Percentiles rank a stretch among this genome's conserved stretches.
Conservation (phyloP, 2,797 vertebrate species). For the Sebastes wilsoni region DNA sequence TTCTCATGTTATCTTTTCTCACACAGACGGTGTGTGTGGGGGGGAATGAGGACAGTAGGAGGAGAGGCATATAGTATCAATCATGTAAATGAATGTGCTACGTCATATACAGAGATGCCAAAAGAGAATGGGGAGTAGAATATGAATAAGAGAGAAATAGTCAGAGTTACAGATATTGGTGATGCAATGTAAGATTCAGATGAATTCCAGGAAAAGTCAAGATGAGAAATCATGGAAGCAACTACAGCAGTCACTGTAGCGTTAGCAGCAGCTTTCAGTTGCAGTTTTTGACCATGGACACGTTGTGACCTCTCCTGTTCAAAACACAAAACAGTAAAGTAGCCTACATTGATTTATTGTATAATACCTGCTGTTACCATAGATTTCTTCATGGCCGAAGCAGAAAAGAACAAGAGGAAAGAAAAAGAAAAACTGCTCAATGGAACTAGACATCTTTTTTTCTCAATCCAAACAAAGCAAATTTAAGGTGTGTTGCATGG, state of each 20-base stretch:
- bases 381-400: not conserved
- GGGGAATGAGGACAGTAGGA: not conserved
- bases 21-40: not conserved
- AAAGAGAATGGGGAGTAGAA: not conserved
- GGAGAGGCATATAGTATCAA: conserved; percentile 6
- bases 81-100: conserved; percentile 16
- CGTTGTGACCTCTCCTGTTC: not conserved
- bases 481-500: not conserved
- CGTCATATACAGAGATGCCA: not conserved
- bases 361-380: not conserved
- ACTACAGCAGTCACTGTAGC: not conserved
- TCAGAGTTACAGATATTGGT: not conserved
- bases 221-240: not conserved
- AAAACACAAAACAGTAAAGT: not conserved
- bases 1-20: conserved; percentile 2
- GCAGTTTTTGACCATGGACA: not conserved
- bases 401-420: not conserved
- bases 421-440: not conserved
- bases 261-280: not conserved
- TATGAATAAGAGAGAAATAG: not conserved
- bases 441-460: not conserved
- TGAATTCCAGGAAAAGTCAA: conserved; percentile 4
- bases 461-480: not conserved
- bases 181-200: conserved; percentile 1
- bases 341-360: not conserved